Evolutionary conservation across 2,888 invertebrate species (phyloP).

Genomic region (Polietes domitor): DNA sequence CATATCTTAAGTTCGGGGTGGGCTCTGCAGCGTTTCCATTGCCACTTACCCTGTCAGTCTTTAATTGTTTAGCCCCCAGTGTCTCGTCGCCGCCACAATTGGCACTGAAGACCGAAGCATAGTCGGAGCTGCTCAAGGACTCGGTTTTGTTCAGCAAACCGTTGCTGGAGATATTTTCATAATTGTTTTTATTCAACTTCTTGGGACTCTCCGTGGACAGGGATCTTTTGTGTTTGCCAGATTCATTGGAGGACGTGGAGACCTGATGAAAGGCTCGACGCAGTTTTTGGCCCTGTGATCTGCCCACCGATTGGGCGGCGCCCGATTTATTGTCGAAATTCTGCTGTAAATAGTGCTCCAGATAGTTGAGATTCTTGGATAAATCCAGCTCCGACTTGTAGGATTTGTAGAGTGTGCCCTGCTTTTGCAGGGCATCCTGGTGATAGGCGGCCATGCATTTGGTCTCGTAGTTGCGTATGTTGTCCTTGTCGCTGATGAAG

Average conservation of each 20-base stretch:
- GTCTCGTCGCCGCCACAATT: slow-evolving; percentile 45
- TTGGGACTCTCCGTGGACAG: slow-evolving; percentile 69
- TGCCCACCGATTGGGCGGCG: slow-evolving; percentile 77
- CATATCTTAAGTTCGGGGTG: slow-evolving; percentile 72
- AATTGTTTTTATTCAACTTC: slow-evolving; percentile 69
- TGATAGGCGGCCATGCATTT: slow-evolving; percentile 72
- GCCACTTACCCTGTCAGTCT: slow-evolving; percentile 51
- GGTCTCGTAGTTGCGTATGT: slow-evolving; percentile 78
- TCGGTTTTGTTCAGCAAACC: slow-evolving; percentile 71
- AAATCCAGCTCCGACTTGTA: slow-evolving; percentile 81
- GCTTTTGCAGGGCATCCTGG: slow-evolving; percentile 67
- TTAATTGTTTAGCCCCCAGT: slow-evolving; percentile 16
- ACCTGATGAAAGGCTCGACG: slow-evolving; percentile 62
- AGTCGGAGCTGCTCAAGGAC: slow-evolving; percentile 80
- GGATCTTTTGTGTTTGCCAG: slow-evolving; percentile 74
- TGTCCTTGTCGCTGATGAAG: slow-evolving; percentile 77
- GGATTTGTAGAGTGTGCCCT: slow-evolving; percentile 79
- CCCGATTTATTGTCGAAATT: slow-evolving; percentile 78
- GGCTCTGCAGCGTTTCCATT: neutral
- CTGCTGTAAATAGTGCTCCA: slow-evolving; percentile 80
- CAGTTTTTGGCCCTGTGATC: slow-evolving; percentile 72
- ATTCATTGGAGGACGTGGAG: slow-evolving; percentile 33
- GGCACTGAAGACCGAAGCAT: slow-evolving; percentile 80
- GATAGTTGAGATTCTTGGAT: slow-evolving; percentile 79
- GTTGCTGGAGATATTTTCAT: slow-evolving; percentile 71